Percentiles rank a stretch among this genome's conserved stretches.
Evolutionary conservation across 2,888 invertebrate genomes (phyloP).

Genomic region (Palloptera scutellata): DNA sequence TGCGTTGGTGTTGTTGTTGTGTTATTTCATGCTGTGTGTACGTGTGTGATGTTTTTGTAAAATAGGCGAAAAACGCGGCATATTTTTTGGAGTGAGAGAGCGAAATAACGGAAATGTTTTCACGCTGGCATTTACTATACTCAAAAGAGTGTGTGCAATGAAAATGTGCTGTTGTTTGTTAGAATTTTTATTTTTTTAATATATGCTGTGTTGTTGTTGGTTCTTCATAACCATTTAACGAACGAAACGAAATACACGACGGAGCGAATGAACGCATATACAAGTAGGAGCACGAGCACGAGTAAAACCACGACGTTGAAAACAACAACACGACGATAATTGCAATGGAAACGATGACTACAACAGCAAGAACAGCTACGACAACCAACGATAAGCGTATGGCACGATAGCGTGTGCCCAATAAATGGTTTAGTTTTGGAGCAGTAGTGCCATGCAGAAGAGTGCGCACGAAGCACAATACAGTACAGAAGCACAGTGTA

Average conservation of each 20-base stretch:
- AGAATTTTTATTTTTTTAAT: neutral
- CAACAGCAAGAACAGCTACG: constrained; percentile 8
- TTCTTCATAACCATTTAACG: neutral
- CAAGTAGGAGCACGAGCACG: neutral
- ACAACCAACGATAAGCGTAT: neutral
- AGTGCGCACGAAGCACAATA: constrained; percentile 58
- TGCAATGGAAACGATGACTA: neutral
- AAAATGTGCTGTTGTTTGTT: neutral
- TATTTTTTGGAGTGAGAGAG: neutral
- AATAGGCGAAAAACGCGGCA: neutral
- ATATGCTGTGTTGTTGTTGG: neutral
- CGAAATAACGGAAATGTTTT: neutral
- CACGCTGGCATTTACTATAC: neutral
- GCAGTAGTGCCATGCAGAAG: constrained; percentile 63
- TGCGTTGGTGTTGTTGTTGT: no score
- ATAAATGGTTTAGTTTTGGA: constrained; percentile 55
- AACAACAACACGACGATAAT: constrained; percentile 1
- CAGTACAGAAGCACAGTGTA: constrained; percentile 51
- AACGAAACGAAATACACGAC: neutral
- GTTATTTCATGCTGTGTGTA: no score
- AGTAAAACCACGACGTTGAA: neutral
- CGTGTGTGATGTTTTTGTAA: no score
- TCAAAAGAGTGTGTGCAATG: no score
- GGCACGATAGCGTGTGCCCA: neutral
- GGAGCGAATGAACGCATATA: neutral